Percentiles rank a stretch among this genome's conserved stretches.
phyloP scores from a whole-genome alignment of 2,888 invertebrate genomes.

The Drymonia ruficornis region DNA sequence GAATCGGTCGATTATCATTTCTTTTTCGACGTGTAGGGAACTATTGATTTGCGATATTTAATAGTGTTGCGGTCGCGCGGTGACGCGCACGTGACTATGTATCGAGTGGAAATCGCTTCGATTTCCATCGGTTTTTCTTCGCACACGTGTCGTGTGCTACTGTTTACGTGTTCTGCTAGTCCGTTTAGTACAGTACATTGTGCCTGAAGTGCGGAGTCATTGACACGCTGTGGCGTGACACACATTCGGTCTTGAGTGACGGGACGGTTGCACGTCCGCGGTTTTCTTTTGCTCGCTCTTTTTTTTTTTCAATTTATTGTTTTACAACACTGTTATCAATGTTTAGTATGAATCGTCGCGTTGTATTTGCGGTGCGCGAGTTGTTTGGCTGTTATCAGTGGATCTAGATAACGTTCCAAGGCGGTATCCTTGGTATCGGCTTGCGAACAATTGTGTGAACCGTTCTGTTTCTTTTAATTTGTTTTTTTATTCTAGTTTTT shows the following conservation, averaged over 20 bases:
- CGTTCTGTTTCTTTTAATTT: slow-evolving; percentile 28
- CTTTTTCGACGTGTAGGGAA: slow-evolving; percentile 52
- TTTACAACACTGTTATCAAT: slow-evolving; percentile 52
- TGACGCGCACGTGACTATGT: slow-evolving; percentile 57
- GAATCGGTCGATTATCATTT: slow-evolving; percentile 47
- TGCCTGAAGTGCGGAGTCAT: slow-evolving; percentile 69
- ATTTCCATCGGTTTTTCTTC: slow-evolving; percentile 53
- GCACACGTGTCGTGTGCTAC: slow-evolving; percentile 69
- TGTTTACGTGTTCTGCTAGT: slow-evolving; percentile 67
- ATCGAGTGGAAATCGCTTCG: slow-evolving; percentile 36
- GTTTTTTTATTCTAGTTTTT: slow-evolving; percentile 23
- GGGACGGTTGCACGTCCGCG: slow-evolving; percentile 66
- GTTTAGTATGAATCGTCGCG: slow-evolving; percentile 28
- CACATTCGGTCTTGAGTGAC: slow-evolving; percentile 76
- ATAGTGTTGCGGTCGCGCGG: slow-evolving; percentile 40
- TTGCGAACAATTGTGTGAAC: slow-evolving; percentile 47
- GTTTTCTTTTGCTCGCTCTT: slow-evolving; percentile 56
- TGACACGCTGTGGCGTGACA: slow-evolving; percentile 80
- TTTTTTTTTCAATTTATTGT: slow-evolving; percentile 57
- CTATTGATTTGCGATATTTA: slow-evolving; percentile 51
- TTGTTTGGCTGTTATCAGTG: slow-evolving; percentile 53
- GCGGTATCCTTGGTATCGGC: slow-evolving; percentile 44
- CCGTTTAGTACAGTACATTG: slow-evolving; percentile 40
- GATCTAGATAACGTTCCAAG: slow-evolving; percentile 56
- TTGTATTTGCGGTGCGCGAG: slow-evolving; percentile 27